Evolutionary conservation across 2,113 vertebrate genomes (phyloP).

Genomic region (Indicator maculatus): DNA sequence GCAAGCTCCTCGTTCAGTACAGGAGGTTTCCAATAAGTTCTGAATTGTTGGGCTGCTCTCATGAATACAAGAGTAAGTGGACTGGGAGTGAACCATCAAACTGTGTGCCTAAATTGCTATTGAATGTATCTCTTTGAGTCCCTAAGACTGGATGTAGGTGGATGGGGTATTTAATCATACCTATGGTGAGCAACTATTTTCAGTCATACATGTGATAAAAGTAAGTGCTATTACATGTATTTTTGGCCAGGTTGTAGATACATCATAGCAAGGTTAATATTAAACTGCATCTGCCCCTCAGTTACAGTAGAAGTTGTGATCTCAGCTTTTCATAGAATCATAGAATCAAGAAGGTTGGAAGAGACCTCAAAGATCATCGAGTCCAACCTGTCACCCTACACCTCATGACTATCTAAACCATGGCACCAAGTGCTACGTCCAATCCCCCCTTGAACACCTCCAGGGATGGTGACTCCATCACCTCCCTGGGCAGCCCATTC

Average conservation of each 20-base stretch:
- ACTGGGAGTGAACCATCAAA: neutral
- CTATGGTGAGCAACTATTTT: neutral
- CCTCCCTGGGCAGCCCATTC: too few relatives aligned
- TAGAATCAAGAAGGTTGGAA: too few relatives aligned
- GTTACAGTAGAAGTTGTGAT: neutral
- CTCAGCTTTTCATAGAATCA: too few relatives aligned
- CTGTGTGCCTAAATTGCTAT: neutral
- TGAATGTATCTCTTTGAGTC: neutral
- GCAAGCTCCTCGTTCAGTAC: neutral
- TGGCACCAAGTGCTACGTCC: too few relatives aligned
- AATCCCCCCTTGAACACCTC: too few relatives aligned
- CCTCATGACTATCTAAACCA: too few relatives aligned
- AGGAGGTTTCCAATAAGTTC: neutral
- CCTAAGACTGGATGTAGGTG: neutral
- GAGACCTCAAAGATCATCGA: too few relatives aligned
- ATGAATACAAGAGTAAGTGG: neutral
- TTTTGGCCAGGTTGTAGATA: neutral
- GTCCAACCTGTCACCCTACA: too few relatives aligned
- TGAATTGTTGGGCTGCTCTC: neutral
- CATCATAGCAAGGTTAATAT: neutral
- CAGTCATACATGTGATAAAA: rapidly evolving
- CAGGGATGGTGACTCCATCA: too few relatives aligned
- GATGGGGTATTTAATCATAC: neutral
- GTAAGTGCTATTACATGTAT: neutral
- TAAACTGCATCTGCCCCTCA: neutral